Base-by-base conservation (phyloP, 1,140 invertebrate species). In the Choristoneura fumiferana region DNA sequence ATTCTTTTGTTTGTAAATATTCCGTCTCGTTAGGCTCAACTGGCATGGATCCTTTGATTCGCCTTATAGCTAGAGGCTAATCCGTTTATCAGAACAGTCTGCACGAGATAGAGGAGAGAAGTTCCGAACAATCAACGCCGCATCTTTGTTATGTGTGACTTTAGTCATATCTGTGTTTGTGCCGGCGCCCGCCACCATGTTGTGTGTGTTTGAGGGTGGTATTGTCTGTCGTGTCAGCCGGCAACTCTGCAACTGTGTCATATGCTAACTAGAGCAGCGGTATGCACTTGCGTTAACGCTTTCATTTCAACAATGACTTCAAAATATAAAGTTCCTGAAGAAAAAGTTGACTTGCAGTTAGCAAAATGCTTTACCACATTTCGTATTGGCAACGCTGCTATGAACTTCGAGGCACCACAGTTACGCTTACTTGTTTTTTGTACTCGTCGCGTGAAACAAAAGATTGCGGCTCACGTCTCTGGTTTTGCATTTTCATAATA, bases 111-210 rank as follows among this genome's bases (percentile, higher is more conserved):
- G 22, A 49, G n/a, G 18, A 22, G 43, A 33, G 43, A 49, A 49
- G 43, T 49, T 49, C n/a, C 18, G 10, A 18, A 49, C 43, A 49
- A 33, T 49, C 43, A 49, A 49, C 43, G 22, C 8, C 43, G 43
- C 22, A 18, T 49, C 43, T 29, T 49, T 49, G 43, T 49, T 29
- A 49, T 49, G 43, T 49, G 43, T 29, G 43, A 13, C 43, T 49
- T 29, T 49, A 49, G 43, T 22, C 43, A 49, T 49, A 49, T 49
- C 43, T 49, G 43, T 49, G 43, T 49, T 49, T 49, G 43, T 49
- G 43, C 43, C 18, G 18, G 22, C 22, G 22, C 22, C 22, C 22
- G 22, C 22, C 22, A 29, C 43, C 40, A 18, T 49, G 43, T 29
- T 49, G 43, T 29, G 43, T 49, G 43, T 49, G 15, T 43, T 40